A percentile compares a stretch with the other conserved stretches of the same genome.
Conservation (phyloP, 1,140 invertebrate genomes). For the Drosophila nigromelanica region DNA sequence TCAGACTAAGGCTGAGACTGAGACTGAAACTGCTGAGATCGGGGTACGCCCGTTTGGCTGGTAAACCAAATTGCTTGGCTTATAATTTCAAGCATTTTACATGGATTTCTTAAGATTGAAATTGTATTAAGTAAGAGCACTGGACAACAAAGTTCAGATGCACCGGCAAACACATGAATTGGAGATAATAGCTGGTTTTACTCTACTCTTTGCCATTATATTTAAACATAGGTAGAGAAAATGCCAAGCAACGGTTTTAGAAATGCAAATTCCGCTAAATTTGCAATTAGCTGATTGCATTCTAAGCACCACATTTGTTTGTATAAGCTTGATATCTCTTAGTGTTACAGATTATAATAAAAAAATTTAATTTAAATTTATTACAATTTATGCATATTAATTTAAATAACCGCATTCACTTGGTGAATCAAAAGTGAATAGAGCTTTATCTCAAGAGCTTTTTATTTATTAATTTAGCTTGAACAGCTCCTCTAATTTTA, state of each 20-base stretch:
- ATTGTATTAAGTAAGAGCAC: slow-evolving; percentile 45
- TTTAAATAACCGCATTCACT: no score
- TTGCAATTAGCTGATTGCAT: no score
- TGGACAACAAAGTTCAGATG: slow-evolving; percentile 13
- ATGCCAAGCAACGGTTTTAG: not conserved
- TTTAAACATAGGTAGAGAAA: not conserved
- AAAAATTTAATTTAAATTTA: no score
- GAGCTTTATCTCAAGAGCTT: no score
- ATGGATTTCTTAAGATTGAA: slow-evolving; percentile 43
- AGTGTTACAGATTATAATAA: no score
- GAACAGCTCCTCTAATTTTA: no score
- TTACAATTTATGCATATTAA: no score
- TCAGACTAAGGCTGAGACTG: not conserved
- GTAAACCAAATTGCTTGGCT: slow-evolving; percentile 59
- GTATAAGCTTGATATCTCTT: no score
- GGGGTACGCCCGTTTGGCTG: slow-evolving; percentile 17
- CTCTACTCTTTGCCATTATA: not conserved
- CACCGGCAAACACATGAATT: slow-evolving; percentile 8
- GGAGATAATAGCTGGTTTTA: not conserved
- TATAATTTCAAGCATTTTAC: slow-evolving; percentile 70
- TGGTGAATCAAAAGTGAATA: no score
- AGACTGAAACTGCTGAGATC: not conserved
- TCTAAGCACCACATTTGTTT: no score
- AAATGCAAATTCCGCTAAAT: no score
- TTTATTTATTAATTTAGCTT: no score